Evolutionary conservation across 2,113 vertebrate genomes (phyloP), one percentile per base, ranked within the genome.

Genomic region (Circaetus gallicus): DNA sequence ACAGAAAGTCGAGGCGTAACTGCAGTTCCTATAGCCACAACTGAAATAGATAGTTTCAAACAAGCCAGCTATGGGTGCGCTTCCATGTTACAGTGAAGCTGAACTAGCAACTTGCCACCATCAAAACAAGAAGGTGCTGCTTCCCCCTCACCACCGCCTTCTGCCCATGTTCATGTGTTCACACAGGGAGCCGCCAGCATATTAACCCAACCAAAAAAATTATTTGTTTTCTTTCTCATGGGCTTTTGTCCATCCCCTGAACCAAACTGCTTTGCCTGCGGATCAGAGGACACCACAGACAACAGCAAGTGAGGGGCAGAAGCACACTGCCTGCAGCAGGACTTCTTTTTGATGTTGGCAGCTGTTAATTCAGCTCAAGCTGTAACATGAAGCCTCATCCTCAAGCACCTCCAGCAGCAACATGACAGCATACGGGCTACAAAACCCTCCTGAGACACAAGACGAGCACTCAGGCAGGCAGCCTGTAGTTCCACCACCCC

Each of bases 271-370:
- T 22, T 55, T 70, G 45, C 42, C 19, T 31, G 63, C 42, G 73
- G 73, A n/a, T 83, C 28, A 49, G 77, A 38, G 86, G 87, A 70
- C 90, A 59, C 21, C 55, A 21, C 63, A 81, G 86, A 20, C 25
- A n/a, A 34, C 50, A 61, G 55, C 34, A 24, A 81, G 81, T 2
- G 1, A 85, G 82, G 91, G 87, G 78, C 78, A 85, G 87, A 78
- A 80, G 86, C 63, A 24, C 63, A 5, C 47, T 81, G 80, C 95
- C 93, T 89, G 91, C 86, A 92, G 95, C 86, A 86, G 95, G 94
- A 82, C 94, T 89, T 62, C 86, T 89, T 73, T 92, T 80, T 91
- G 91, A 67, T 70, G 80, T 89, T 86, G 89, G 91, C 91, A 90
- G 93, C 89, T 96, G 80, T 58, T 81, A 78, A 62, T 83, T 66